Evolutionary conservation across 2,888 invertebrate genomes (phyloP).

Genomic region (Allacma fusca): DNA sequence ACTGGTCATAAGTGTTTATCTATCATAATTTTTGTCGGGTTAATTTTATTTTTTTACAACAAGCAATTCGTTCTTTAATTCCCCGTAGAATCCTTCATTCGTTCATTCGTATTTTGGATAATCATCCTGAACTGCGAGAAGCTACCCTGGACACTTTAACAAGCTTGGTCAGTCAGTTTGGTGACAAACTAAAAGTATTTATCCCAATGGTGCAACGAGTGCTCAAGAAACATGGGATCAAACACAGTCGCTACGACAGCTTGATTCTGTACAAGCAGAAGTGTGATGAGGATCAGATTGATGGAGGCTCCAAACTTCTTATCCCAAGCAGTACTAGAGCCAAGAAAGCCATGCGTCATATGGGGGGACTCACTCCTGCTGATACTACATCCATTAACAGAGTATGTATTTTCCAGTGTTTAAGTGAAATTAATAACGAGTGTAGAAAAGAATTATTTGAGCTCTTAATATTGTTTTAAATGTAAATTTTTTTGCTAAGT

Average conservation of each 20-base stretch:
- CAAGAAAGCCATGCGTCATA: constrained; percentile 60
- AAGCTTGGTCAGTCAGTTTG: constrained; percentile 85
- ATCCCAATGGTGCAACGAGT: constrained; percentile 89
- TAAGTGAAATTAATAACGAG: too few species aligned
- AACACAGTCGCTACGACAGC: constrained; percentile 79
- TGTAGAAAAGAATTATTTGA: too few species aligned
- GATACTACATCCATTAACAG: constrained; percentile 80
- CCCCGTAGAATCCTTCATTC: constrained; percentile 85
- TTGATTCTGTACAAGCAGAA: constrained; percentile 66
- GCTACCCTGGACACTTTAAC: constrained; percentile 92
- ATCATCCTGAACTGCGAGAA: constrained; percentile 74
- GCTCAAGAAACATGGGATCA: constrained; percentile 79
- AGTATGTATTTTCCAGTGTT: constrained; percentile 61
- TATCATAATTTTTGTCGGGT: too few species aligned
- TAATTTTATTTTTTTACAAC: too few species aligned
- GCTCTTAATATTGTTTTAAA: too few species aligned
- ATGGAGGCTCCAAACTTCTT: constrained; percentile 50
- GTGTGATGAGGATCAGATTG: constrained; percentile 63
- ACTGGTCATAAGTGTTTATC: too few species aligned
- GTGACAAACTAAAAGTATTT: constrained; percentile 89
- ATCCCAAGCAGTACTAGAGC: constrained; percentile 46
- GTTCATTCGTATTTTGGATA: constrained; percentile 84
- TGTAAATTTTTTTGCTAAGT: constrained; percentile 60
- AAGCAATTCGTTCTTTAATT: too few species aligned
- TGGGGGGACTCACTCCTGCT: constrained; percentile 71